Evolutionary conservation across 2,797 vertebrate genomes (phyloP).

Genomic region (Enteromius afrohamiltoni): DNA sequence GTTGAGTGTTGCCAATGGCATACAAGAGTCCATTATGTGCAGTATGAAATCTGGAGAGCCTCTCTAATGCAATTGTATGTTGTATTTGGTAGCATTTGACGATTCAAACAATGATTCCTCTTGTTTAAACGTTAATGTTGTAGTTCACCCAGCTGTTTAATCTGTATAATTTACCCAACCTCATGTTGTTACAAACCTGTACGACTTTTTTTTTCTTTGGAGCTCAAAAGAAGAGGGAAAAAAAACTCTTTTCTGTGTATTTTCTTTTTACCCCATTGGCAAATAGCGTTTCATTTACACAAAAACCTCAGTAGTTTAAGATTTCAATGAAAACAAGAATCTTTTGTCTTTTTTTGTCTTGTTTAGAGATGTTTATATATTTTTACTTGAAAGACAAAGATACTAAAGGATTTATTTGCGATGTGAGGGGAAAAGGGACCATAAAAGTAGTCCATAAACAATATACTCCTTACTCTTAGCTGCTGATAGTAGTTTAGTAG

Average conservation of each 20-base stretch:
- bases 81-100: constrained; percentile 11
- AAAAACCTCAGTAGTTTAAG: background rate
- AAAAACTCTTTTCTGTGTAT: background rate
- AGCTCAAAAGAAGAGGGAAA: background rate
- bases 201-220: background rate
- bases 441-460: background rate
- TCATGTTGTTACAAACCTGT: background rate
- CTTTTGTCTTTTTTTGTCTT: background rate
- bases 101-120: background rate
- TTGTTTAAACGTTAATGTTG: background rate
- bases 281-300: background rate
- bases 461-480: background rate
- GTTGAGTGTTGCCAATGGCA: constrained; percentile 4
- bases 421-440: background rate
- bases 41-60: background rate
- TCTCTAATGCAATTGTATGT: constrained; percentile 4
- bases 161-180: background rate
- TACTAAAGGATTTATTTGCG: background rate
- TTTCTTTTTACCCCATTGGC: constrained; percentile 10
- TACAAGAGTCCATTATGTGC: constrained; percentile 8
- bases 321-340: background rate
- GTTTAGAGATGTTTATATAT: background rate
- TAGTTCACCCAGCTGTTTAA: background rate
- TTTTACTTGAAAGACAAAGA: constrained; percentile 14
- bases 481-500: background rate